Percentiles rank a stretch among this genome's conserved stretches.
These are phyloP conservation scores for Polyommatus icarus DNA, from an alignment of 2,888 invertebrate species.

Conservation along the genomic window DNA sequence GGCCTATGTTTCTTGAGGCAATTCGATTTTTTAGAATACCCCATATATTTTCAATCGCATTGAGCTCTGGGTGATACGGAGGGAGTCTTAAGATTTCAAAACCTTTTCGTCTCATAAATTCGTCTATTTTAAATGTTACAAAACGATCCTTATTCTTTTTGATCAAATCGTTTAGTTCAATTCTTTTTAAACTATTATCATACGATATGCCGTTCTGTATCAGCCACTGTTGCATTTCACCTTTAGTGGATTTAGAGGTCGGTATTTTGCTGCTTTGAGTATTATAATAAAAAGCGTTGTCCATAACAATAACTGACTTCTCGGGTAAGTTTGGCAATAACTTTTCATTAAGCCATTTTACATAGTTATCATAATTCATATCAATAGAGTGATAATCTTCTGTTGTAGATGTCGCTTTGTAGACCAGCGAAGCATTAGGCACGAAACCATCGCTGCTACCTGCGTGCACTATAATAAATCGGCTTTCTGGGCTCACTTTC, in stretches of 20 bases:
- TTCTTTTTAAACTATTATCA: constrained; percentile 26
- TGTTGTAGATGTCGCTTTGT: background rate
- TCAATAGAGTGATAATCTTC: constrained; percentile 40
- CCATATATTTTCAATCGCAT: constrained; percentile 41
- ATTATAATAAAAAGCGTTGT: constrained; percentile 31
- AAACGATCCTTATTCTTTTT: constrained; percentile 34
- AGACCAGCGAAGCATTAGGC: background rate
- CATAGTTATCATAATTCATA: constrained; percentile 43
- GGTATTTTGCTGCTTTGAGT: constrained; percentile 8
- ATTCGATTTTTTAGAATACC: constrained; percentile 39
- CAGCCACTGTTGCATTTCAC: constrained; percentile 34
- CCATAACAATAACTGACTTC: constrained; percentile 38
- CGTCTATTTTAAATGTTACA: constrained; percentile 39
- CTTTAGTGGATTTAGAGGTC: background rate
- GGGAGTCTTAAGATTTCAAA: constrained; percentile 38
- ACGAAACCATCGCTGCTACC: constrained; percentile 39
- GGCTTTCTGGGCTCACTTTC: constrained; percentile 40
- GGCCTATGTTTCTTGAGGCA: constrained; percentile 35
- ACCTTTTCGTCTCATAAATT: constrained; percentile 36
- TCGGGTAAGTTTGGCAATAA: constrained; percentile 43
- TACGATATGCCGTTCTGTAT: constrained; percentile 33
- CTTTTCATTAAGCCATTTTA: constrained; percentile 45
- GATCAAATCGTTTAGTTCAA: constrained; percentile 39
- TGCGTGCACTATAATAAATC: constrained; percentile 44
- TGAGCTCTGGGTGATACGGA: constrained; percentile 41